Conservation (phyloP, 2,113 vertebrate genomes). For the Recurvirostra avosetta region DNA sequence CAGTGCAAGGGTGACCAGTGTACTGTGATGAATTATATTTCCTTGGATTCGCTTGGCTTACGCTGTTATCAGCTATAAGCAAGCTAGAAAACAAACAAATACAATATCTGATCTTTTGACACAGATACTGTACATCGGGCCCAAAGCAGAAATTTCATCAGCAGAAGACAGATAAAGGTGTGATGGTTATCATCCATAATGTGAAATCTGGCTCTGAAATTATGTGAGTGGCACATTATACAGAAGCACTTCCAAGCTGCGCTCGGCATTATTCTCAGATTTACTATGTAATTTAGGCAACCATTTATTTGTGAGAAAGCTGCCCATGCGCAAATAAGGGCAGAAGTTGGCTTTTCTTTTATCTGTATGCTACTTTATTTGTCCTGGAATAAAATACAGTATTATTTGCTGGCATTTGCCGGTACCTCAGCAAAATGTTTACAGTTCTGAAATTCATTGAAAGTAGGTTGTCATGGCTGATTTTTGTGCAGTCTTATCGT, state of each 20-base stretch:
- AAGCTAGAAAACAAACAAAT: neutral
- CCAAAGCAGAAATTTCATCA: neutral
- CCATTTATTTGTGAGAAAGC: neutral
- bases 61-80: constrained; percentile 8
- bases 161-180: neutral
- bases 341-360: neutral
- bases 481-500: neutral
- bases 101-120: neutral
- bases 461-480: neutral
- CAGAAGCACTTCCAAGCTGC: neutral
- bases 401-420: neutral
- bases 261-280: neutral
- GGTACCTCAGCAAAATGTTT: neutral
- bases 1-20: neutral
- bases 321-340: neutral
- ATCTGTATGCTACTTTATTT: neutral
- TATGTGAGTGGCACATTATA: neutral
- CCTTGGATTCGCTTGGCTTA: neutral
- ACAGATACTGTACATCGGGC: neutral
- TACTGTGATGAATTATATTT: neutral
- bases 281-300: neutral
- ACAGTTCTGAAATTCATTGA: neutral
- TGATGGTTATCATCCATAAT: neutral
- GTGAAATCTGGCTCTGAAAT: neutral
- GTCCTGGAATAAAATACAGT: neutral